Evolutionary conservation across 2,888 invertebrate genomes (phyloP).

Genomic region (Polydrusus tereticollis): DNA sequence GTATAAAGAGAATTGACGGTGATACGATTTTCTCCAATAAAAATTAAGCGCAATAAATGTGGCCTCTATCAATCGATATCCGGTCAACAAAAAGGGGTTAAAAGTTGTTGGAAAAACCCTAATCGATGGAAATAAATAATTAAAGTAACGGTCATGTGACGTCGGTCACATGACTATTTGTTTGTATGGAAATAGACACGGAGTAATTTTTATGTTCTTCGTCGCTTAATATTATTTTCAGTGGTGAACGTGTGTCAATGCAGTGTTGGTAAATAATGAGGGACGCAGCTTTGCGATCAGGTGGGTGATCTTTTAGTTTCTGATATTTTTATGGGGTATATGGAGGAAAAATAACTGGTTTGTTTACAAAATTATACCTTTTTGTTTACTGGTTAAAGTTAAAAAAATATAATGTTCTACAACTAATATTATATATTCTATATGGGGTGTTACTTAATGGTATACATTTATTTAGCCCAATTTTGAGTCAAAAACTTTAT

Average conservation of each 20-base stretch:
- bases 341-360: no score
- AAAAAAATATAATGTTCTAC: no score
- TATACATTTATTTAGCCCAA: no score
- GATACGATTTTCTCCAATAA: not conserved
- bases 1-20: not conserved
- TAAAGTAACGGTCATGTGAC: constrained; percentile 63
- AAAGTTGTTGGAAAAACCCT: constrained; percentile 51
- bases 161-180: constrained; percentile 51
- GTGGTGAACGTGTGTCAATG: constrained; percentile 18
- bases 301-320: constrained; percentile 5
- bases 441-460: no score
- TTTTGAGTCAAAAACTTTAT: no score
- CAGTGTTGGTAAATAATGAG: constrained; percentile 22
- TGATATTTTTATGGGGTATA: no score
- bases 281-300: constrained; percentile 7
- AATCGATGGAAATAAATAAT: constrained; percentile 64
- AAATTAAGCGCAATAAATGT: constrained; percentile 27
- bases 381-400: no score
- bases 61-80: constrained; percentile 40
- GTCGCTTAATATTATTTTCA: constrained; percentile 28
- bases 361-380: no score
- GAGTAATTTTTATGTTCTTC: constrained; percentile 41
- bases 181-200: constrained; percentile 53
- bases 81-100: constrained; percentile 48
- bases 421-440: no score